Conservation (phyloP, 2,113 vertebrate species). For the Butorides virescens region DNA sequence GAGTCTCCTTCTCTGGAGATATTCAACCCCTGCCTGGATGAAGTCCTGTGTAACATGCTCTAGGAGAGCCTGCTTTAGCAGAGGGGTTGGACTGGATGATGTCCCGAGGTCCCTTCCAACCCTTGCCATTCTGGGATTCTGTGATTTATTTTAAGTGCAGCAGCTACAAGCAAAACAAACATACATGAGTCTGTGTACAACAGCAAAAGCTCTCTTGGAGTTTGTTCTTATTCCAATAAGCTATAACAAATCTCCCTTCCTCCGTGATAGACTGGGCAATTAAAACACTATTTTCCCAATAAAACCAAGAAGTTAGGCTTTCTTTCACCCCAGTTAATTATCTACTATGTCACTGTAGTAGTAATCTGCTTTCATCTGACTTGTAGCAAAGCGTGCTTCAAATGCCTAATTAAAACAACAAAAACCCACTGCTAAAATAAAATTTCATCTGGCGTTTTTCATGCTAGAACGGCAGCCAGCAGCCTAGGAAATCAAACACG, state of each 20-base stretch:
- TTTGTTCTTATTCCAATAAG: background rate
- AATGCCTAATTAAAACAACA: slow-evolving; percentile 50
- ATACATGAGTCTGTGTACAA: background rate
- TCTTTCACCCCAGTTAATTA: slow-evolving; percentile 40
- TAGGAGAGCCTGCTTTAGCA: too few relatives aligned
- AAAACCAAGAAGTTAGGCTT: slow-evolving; percentile 22
- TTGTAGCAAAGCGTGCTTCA: background rate
- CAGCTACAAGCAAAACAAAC: background rate
- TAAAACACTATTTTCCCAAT: slow-evolving; percentile 28
- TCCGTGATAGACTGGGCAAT: slow-evolving; percentile 20
- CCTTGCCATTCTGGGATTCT: too few relatives aligned
- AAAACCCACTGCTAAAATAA: background rate
- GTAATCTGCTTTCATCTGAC: slow-evolving; percentile 36
- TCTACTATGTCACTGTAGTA: slow-evolving; percentile 14
- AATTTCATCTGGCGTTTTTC: background rate
- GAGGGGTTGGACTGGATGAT: too few relatives aligned
- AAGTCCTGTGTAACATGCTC: too few relatives aligned
- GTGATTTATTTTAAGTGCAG: background rate
- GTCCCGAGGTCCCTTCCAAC: too few relatives aligned
- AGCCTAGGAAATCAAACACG: background rate
- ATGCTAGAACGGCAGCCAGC: background rate
- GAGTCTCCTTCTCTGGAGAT: too few relatives aligned
- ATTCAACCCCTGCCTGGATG: too few relatives aligned
- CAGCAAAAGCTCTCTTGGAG: background rate
- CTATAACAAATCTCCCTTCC: slow-evolving; percentile 17